These are phyloP conservation scores for Thymallus thymallus DNA, from an alignment of 2,113 vertebrate species.

Conservation along the genomic window DNA sequence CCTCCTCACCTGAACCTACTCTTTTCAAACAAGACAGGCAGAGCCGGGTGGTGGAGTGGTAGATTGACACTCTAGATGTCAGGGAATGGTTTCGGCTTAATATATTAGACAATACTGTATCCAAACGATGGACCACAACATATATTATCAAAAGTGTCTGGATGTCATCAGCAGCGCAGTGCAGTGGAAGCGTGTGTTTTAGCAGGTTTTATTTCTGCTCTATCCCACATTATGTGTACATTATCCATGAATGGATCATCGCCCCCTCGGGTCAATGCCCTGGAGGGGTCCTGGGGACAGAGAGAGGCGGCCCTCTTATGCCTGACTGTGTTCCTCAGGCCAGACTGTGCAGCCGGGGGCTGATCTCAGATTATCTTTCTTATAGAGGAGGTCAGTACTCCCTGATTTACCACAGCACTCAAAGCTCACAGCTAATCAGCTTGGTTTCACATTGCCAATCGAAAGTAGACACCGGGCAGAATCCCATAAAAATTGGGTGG, in stretches of 20 bases:
- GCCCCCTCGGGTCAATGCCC: slow-evolving; percentile 20
- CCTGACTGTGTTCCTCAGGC: slow-evolving; percentile 8
- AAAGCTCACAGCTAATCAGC: slow-evolving; percentile 18
- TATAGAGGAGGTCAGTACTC: slow-evolving; percentile 9
- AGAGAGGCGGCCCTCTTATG: slow-evolving; percentile 26
- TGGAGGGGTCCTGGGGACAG: slow-evolving; percentile 19
- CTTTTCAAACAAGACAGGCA: too few species aligned
- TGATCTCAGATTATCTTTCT: background rate
- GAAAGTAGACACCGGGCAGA: slow-evolving; percentile 21
- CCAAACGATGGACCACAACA: background rate
- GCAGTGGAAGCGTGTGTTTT: background rate
- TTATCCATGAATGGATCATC: background rate
- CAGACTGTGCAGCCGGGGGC: background rate
- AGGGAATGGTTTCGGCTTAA: too few species aligned
- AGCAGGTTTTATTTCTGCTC: background rate
- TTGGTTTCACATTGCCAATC: slow-evolving; percentile 18
- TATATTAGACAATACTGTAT: too few species aligned
- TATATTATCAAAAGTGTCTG: background rate
- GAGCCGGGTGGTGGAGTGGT: background rate
- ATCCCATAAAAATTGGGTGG: slow-evolving; percentile 24
- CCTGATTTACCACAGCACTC: slow-evolving; percentile 7
- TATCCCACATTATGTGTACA: background rate
- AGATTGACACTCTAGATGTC: background rate
- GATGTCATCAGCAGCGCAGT: background rate
- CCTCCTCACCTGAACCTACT: background rate